Evolutionary conservation across 1,140 invertebrate genomes (phyloP).

Genomic region (Bathynomus jamesi): DNA sequence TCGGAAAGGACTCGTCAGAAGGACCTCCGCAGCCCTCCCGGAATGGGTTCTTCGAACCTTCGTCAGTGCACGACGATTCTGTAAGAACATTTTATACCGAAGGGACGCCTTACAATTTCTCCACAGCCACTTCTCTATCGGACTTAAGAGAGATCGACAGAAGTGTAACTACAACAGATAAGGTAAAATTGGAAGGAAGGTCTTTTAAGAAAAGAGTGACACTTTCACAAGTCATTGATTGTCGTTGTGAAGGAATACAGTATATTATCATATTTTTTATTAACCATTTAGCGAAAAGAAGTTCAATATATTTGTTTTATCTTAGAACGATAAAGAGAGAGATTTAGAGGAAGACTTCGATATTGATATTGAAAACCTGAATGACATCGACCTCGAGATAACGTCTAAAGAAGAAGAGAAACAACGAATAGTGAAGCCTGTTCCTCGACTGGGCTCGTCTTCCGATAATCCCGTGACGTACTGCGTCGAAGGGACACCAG

Average conservation of each 20-base stretch:
- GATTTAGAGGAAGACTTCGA: background rate
- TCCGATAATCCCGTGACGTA: slow-evolving; percentile 57
- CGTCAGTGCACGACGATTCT: slow-evolving; percentile 59
- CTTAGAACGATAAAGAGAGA: background rate
- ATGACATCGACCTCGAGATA: background rate
- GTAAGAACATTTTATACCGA: slow-evolving; percentile 88
- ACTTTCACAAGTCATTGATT: too few species aligned
- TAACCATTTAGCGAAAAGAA: too few species aligned
- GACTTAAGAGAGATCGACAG: slow-evolving; percentile 56
- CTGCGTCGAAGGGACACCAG: slow-evolving; percentile 74
- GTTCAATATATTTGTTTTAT: too few species aligned
- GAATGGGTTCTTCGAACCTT: slow-evolving; percentile 16
- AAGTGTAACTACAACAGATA: too few species aligned
- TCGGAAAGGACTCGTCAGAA: slow-evolving; percentile 1
- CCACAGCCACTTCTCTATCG: slow-evolving; percentile 77
- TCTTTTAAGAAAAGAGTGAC: too few species aligned
- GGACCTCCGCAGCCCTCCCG: slow-evolving; percentile 15
- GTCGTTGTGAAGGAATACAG: too few species aligned
- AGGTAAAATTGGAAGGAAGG: too few species aligned
- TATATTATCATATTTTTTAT: too few species aligned
- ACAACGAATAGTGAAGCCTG: slow-evolving; percentile 11
- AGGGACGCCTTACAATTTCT: slow-evolving; percentile 78
- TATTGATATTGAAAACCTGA: background rate
- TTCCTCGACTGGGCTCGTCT: slow-evolving; percentile 52
- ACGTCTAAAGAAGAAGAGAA: background rate